Evolutionary conservation across 2,888 invertebrate genomes (phyloP).

Genomic region (Eupithecia insigniata): DNA sequence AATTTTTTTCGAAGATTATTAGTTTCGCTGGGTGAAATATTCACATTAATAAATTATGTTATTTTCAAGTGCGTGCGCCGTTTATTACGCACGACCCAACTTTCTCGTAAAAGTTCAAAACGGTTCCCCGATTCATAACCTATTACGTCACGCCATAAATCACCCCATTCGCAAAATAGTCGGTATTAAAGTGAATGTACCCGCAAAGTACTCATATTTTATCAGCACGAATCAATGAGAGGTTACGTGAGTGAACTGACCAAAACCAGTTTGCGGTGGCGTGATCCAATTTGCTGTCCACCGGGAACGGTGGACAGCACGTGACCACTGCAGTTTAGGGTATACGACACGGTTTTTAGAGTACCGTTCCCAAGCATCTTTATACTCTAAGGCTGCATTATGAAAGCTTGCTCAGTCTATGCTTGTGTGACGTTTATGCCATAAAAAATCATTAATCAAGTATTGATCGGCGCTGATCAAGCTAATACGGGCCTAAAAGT

Average conservation of each 20-base stretch:
- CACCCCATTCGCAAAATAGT: constrained; percentile 23
- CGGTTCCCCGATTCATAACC: constrained; percentile 8
- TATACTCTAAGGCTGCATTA: too few relatives aligned
- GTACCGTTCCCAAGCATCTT: neutral
- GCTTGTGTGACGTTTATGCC: too few relatives aligned
- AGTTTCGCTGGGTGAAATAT: neutral
- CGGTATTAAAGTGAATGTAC: constrained; percentile 43
- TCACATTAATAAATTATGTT: neutral
- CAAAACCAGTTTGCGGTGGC: constrained; percentile 66
- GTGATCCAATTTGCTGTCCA: constrained; percentile 59
- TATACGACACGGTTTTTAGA: constrained; percentile 5
- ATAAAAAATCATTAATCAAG: too few relatives aligned
- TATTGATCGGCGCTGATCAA: too few relatives aligned
- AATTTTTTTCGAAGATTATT: too few relatives aligned
- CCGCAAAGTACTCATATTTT: constrained; percentile 50
- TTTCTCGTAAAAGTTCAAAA: neutral
- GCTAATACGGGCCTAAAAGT: too few relatives aligned
- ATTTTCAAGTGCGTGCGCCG: constrained; percentile 6
- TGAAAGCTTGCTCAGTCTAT: too few relatives aligned
- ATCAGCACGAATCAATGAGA: constrained; percentile 61
- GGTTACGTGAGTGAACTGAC: constrained; percentile 63
- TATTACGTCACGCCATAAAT: constrained; percentile 19
- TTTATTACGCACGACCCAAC: constrained; percentile 1
- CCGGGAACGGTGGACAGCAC: constrained; percentile 41
- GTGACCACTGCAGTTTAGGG: constrained; percentile 5